A percentile compares a stretch with the other conserved stretches of the same genome.
Evolutionary conservation across 2,888 invertebrate species (phyloP).

Genomic region (Troglohyphantes excavatus): DNA sequence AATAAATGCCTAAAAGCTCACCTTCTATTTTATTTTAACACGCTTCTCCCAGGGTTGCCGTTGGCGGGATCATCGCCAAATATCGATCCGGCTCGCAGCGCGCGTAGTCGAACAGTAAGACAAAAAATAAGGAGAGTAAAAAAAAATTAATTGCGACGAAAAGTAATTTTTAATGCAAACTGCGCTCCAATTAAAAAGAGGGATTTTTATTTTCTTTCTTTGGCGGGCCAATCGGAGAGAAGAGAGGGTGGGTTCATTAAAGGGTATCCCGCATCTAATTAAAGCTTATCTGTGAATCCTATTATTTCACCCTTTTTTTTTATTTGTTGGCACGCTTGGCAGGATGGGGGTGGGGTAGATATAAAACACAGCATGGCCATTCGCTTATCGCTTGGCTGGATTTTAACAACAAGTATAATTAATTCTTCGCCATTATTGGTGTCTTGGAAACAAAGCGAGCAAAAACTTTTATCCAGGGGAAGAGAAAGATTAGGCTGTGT

Average conservation of each 20-base stretch:
- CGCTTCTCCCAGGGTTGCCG: constrained; percentile 63
- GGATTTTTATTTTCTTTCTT: constrained; percentile 69
- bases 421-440: constrained; percentile 57
- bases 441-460: constrained; percentile 25
- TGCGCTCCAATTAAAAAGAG: constrained; percentile 78
- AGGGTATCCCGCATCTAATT: constrained; percentile 76
- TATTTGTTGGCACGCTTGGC: not conserved
- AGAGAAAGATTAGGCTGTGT: constrained; percentile 6
- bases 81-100: constrained; percentile 59
- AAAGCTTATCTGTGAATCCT: constrained; percentile 73
- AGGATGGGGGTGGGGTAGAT: constrained; percentile 28
- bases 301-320: constrained; percentile 60
- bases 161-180: constrained; percentile 78
- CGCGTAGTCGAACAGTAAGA: constrained; percentile 33
- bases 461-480: constrained; percentile 42
- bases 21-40: constrained; percentile 75
- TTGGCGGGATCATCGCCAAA: constrained; percentile 17
- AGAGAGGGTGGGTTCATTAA: constrained; percentile 75
- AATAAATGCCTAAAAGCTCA: constrained; percentile 66
- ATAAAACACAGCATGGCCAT: constrained; percentile 40
- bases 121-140: constrained; percentile 50
- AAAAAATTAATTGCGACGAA: constrained; percentile 74
- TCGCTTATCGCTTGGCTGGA: constrained; percentile 56
- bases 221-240: constrained; percentile 61
- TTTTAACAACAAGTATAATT: constrained; percentile 70